These are phyloP conservation scores for Acleris laterana DNA, from an alignment of 2,888 invertebrate species.

Conservation along the genomic window DNA sequence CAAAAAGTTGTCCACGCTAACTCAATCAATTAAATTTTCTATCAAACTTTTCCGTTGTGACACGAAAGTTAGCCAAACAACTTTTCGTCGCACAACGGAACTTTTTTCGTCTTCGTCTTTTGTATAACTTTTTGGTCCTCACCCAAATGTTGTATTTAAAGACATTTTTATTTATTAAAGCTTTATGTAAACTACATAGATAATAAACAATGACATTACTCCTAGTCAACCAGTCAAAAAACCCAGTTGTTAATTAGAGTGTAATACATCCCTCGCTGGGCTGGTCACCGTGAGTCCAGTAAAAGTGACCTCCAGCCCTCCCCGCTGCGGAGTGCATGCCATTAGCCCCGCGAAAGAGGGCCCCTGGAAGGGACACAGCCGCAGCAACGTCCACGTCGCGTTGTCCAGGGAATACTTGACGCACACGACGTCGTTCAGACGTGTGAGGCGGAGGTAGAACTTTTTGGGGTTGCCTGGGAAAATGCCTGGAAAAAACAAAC, in stretches of 20 bases:
- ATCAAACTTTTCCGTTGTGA: too few relatives aligned
- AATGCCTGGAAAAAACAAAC: conserved; percentile 55
- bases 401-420: conserved; percentile 69
- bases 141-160: too few relatives aligned
- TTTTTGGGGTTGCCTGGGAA: conserved; percentile 63
- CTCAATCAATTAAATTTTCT: too few relatives aligned
- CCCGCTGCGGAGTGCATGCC: conserved; percentile 65
- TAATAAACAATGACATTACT: too few relatives aligned
- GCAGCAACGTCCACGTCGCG: conserved; percentile 56
- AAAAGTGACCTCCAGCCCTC: conserved; percentile 60
- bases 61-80: too few relatives aligned
- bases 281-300: conserved; percentile 51
- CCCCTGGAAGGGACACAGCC: conserved; percentile 58
- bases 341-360: conserved; percentile 60
- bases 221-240: too few relatives aligned
- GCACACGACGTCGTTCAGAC: conserved; percentile 55
- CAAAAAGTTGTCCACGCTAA: too few relatives aligned
- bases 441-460: conserved; percentile 67
- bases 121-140: too few relatives aligned
- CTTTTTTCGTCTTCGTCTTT: too few relatives aligned
- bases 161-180: too few relatives aligned
- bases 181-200: too few relatives aligned
- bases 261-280: conserved; percentile 63
- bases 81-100: too few relatives aligned
- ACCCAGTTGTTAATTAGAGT: conserved; percentile 53